Conservation (phyloP, 2,113 vertebrate species). For the Chiloscyllium plagiosum region DNA sequence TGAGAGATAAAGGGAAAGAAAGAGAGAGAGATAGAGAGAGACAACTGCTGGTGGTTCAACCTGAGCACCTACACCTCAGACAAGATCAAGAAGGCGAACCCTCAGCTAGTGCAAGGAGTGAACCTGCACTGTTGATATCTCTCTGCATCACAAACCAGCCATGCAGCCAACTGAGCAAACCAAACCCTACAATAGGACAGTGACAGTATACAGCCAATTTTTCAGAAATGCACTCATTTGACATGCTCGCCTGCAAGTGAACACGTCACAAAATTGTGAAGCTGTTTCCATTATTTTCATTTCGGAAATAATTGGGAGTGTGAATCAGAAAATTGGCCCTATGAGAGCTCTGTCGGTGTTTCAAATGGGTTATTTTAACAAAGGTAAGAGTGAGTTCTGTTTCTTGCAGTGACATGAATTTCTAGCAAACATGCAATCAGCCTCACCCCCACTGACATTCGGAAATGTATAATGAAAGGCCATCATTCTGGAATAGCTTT, state of each 20-base stretch:
- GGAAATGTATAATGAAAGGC: neutral
- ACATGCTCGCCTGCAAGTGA: neutral
- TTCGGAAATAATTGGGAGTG: neutral
- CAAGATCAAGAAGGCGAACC: no score
- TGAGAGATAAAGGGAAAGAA: no score
- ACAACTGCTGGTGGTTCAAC: no score
- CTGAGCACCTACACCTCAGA: no score
- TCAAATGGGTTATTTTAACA: neutral
- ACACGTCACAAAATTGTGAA: neutral
- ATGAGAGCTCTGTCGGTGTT: neutral
- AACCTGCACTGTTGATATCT: no score
- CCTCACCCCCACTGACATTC: neutral
- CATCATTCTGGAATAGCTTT: neutral
- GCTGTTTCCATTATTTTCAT: neutral
- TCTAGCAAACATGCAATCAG: neutral
- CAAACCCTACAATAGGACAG: no score
- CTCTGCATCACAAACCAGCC: no score
- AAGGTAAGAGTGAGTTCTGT: neutral
- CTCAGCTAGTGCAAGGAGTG: no score
- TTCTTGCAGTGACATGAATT: neutral
- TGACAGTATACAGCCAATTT: neutral
- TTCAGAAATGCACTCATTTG: neutral
- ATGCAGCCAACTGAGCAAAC: no score
- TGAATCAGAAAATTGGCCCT: neutral
- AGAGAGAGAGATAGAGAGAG: no score